Evolutionary conservation across 1,140 invertebrate genomes (phyloP), one percentile per base, ranked within the genome.

Genomic region (Mycetomoellerius zeteki): DNA sequence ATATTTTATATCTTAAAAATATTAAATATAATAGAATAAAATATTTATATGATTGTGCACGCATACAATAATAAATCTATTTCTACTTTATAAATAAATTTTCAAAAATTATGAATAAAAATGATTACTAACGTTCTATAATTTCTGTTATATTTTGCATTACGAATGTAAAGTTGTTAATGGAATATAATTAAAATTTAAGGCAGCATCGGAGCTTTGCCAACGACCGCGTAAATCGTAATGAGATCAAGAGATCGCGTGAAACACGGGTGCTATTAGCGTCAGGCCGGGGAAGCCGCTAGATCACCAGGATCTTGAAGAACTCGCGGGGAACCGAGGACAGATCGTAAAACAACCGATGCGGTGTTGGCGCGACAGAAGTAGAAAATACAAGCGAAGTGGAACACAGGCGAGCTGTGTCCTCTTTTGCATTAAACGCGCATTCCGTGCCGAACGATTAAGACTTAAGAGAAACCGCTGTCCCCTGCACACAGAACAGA

Each of bases 381-480:
- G n/a, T 47, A 90, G 89, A 84, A 90, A 90, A 76, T 88, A 88
- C 88, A 88, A 52, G 71, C 73, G 19, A 91, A 91, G 85, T 80
- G 92, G 88, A 88, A 89, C 88, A 91, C 80, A 84, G 84, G 77
- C 89, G 89, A 56, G 33, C 84, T 86, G 86, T 90, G 90, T 90
- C 76, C 65, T 86, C 65, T 21, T 80, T 87, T 92, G 90, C 88
- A 89, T 92, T 91, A 91, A 92, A 92, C 84, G 86, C 85, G 89
- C 91, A 94, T 94, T 93, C 93, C 92, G 85, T 86, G 88, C 88
- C 86, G 82, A 93, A 91, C 93, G 93, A 94, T 94, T 94, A 94
- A 94, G 92, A 92, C 91, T 86, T 91, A 80, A 92, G 89, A 92
- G 86, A 88, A 87, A 88, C 88, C 89, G 86, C 89, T 89, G 89